phyloP scores from a whole-genome alignment of 2,797 vertebrate genomes.

The Melanotaenia parkinsoni region DNA sequence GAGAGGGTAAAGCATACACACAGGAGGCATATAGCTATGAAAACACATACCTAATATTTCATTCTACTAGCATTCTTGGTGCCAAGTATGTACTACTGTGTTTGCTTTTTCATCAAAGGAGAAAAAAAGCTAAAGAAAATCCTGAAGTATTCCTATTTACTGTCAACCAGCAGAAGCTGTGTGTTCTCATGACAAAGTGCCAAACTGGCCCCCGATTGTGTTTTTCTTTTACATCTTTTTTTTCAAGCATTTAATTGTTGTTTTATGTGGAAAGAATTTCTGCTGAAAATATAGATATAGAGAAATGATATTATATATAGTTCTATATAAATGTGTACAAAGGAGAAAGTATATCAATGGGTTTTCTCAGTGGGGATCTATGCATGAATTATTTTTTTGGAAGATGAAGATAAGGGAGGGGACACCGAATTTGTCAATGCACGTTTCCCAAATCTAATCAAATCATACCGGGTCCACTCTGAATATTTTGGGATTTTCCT shows the following conservation, averaged over 20 bases:
- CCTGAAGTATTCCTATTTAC: constrained; percentile 56
- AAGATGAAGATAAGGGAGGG: constrained; percentile 51
- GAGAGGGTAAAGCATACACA: constrained; percentile 43
- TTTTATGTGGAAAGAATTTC: constrained; percentile 75
- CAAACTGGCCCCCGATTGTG: constrained; percentile 79
- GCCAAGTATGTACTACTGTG: constrained; percentile 78
- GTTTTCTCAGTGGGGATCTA: constrained; percentile 83
- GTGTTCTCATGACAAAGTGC: constrained; percentile 79
- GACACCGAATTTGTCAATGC: constrained; percentile 72
- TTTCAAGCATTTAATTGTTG: constrained; percentile 65
- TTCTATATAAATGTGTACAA: constrained; percentile 85
- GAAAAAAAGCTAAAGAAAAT: constrained; percentile 56
- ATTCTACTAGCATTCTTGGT: constrained; percentile 84
- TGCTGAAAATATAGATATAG: constrained; percentile 82
- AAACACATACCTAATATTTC: constrained; percentile 70
- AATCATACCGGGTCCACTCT: constrained; percentile 48
- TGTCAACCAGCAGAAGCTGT: constrained; percentile 69
- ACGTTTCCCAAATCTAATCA: constrained; percentile 74
- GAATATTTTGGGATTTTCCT: constrained; percentile 43
- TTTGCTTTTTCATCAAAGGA: constrained; percentile 68
- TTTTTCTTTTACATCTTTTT: constrained; percentile 49
- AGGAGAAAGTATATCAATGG: constrained; percentile 83
- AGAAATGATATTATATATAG: constrained; percentile 84
- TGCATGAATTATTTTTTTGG: constrained; percentile 86
- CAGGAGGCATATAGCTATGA: constrained; percentile 55